phyloP scores from a whole-genome alignment of 2,113 vertebrate species.

The Platysternon megacephalum region DNA sequence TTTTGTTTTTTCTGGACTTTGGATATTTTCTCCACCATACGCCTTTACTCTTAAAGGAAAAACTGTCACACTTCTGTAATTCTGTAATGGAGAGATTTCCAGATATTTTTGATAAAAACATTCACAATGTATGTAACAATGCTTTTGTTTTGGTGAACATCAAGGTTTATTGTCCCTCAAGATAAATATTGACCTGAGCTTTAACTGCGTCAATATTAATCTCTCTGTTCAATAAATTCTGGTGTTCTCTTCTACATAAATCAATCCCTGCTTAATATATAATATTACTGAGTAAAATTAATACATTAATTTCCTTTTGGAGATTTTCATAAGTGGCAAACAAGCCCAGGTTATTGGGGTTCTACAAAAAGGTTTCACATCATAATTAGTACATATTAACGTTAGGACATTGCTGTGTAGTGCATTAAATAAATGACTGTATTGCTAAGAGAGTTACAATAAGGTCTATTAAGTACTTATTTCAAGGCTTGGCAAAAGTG shows the following conservation, averaged over 20 bases:
- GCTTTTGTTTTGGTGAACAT: slow-evolving; percentile 19
- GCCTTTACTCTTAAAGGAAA: not conserved
- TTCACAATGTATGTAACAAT: not conserved
- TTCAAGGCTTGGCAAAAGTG: slow-evolving; percentile 69
- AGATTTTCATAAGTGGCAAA: not conserved
- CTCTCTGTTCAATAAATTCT: slow-evolving; percentile 55
- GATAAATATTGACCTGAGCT: slow-evolving; percentile 42
- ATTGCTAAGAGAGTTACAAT: slow-evolving; percentile 63
- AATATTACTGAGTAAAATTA: slow-evolving; percentile 29
- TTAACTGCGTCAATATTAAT: slow-evolving; percentile 54
- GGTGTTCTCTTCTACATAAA: slow-evolving; percentile 18
- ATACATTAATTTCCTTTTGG: not conserved
- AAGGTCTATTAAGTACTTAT: slow-evolving; percentile 70
- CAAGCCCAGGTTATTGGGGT: not conserved
- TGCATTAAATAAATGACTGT: slow-evolving; percentile 64
- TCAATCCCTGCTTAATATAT: slow-evolving; percentile 39
- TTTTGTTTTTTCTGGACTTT: not conserved
- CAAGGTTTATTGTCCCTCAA: not conserved
- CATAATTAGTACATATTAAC: not conserved
- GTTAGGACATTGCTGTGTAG: slow-evolving; percentile 53
- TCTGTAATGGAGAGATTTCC: not conserved
- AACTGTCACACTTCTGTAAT: not conserved
- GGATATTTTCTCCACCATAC: not conserved
- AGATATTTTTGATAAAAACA: slow-evolving; percentile 4
- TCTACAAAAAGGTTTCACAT: slow-evolving; percentile 20